These are phyloP conservation scores for Calyptomena viridis DNA, from an alignment of 2,113 vertebrate genomes.

Conservation along the genomic window DNA sequence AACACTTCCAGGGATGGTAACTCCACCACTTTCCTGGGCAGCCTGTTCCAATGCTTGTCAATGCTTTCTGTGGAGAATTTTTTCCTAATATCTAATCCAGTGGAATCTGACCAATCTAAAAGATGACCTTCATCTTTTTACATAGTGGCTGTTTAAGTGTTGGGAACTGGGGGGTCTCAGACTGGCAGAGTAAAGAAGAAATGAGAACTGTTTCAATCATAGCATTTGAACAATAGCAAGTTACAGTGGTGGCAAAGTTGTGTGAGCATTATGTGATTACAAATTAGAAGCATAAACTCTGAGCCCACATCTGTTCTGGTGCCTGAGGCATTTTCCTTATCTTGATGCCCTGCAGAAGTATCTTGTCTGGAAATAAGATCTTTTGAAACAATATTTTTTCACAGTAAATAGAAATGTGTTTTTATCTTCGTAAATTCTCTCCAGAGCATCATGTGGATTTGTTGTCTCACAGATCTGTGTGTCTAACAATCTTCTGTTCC, in stretches of 20 bases:
- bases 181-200: not conserved
- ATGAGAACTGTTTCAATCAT: not conserved
- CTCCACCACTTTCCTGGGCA: not conserved
- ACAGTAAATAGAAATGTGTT: not conserved
- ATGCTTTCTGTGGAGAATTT: not conserved
- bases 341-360: not conserved
- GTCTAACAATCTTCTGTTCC: not conserved
- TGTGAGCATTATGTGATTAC: not conserved
- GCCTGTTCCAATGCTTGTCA: not conserved
- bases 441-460: not conserved
- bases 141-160: not conserved
- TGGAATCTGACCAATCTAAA: not conserved
- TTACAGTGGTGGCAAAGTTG: not conserved
- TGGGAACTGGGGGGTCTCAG: not conserved
- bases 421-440: not conserved
- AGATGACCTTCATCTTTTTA: not conserved
- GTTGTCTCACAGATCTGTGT: not conserved
- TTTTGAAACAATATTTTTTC: not conserved
- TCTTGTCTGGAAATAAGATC: not conserved
- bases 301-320: not conserved
- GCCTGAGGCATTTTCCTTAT: not conserved
- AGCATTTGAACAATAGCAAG: not conserved
- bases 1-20: not conserved
- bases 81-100: not conserved
- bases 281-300: not conserved